phyloP scores from a whole-genome alignment of 2,888 invertebrate genomes.

The Eustalomyia histrio region DNA sequence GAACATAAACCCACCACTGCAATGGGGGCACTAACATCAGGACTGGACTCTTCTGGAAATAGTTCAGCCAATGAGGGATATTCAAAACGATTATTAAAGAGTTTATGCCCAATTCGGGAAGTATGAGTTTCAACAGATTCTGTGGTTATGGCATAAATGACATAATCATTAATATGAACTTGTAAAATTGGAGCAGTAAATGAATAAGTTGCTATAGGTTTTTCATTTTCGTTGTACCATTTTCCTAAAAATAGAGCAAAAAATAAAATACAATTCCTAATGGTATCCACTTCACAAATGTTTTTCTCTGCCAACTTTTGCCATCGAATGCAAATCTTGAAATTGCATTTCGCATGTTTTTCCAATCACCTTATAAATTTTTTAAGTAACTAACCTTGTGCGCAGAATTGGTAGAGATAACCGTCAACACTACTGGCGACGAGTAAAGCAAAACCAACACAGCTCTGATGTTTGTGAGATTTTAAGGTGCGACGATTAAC shows the following conservation, averaged over 20 bases:
- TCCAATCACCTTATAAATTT: too few species aligned
- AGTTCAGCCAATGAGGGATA: conserved; percentile 76
- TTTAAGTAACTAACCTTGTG: conserved; percentile 75
- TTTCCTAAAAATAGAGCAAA: conserved; percentile 70
- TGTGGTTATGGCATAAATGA: conserved; percentile 87
- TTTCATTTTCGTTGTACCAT: conserved; percentile 79
- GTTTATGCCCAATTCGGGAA: conserved; percentile 83
- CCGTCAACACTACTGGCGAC: conserved; percentile 83
- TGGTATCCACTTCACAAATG: too few species aligned
- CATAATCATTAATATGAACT: conserved; percentile 84
- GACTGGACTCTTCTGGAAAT: conserved; percentile 77
- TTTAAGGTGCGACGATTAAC: conserved; percentile 78
- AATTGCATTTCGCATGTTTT: too few species aligned
- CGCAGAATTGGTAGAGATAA: conserved; percentile 85
- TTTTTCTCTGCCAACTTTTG: too few species aligned
- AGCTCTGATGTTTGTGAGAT: conserved; percentile 81
- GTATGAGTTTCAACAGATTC: conserved; percentile 89
- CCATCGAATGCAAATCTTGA: too few species aligned
- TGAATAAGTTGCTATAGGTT: conserved; percentile 84
- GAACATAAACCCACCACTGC: conserved; percentile 77
- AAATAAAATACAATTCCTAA: too few species aligned
- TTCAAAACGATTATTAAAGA: conserved; percentile 80
- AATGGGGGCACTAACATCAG: conserved; percentile 76
- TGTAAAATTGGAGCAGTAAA: conserved; percentile 86
- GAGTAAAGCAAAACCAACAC: conserved; percentile 80